Percentiles rank a stretch among this genome's conserved stretches.
Conservation (phyloP, 23 tunicate species). For the Aplidium turbinatum region DNA sequence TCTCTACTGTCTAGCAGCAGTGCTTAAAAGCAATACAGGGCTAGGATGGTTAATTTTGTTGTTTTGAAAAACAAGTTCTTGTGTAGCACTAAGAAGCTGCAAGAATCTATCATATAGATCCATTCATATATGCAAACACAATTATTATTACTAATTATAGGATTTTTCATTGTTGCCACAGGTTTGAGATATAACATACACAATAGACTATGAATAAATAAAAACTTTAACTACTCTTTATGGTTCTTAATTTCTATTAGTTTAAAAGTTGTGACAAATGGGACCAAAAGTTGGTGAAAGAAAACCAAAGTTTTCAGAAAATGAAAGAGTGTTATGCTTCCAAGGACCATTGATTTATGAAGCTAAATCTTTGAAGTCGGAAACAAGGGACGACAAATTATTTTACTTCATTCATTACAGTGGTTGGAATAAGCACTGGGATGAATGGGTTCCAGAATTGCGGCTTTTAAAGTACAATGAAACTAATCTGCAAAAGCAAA, state of each 20-base stretch:
- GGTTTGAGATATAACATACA: no score
- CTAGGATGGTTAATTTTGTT: no score
- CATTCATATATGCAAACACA: no score
- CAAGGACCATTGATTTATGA: slow-evolving; percentile 89
- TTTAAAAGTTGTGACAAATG: slow-evolving; percentile 5
- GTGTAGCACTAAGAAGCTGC: no score
- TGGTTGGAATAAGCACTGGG: slow-evolving; percentile 95
- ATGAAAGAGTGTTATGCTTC: slow-evolving; percentile 75
- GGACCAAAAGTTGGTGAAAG: slow-evolving; percentile 23
- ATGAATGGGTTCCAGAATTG: slow-evolving; percentile 88
- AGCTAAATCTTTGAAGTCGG: slow-evolving; percentile 82
- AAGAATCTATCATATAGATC: no score
- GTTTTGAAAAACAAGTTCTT: no score
- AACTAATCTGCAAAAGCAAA: slow-evolving; percentile 66
- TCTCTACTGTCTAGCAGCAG: no score
- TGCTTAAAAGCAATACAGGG: no score
- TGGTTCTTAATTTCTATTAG: background rate
- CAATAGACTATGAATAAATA: no score
- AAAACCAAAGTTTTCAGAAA: slow-evolving; percentile 42
- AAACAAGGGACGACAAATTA: slow-evolving; percentile 27
- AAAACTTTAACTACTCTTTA: no score
- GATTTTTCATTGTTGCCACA: no score
- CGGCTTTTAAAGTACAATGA: slow-evolving; percentile 78
- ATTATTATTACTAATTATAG: no score
- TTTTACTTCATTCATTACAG: slow-evolving; percentile 73